phyloP scores from a whole-genome alignment of 1,140 invertebrate genomes.

The Leptestheria dahalacensis region DNA sequence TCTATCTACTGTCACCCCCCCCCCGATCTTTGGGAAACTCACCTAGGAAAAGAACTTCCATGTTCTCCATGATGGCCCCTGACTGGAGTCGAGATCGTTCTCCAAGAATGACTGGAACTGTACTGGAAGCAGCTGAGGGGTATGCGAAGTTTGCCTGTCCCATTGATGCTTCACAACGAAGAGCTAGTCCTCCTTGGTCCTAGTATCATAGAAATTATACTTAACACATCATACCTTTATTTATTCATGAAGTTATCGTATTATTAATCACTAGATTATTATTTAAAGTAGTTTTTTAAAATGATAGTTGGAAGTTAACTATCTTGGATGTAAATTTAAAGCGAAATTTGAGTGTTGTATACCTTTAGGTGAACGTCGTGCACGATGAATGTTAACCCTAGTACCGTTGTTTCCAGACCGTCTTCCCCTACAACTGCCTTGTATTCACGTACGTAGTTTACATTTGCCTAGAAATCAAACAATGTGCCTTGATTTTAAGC shows the following conservation, averaged over 20 bases:
- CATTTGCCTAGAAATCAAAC: constrained; percentile 5
- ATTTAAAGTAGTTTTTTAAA: no score
- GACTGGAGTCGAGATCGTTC: background rate
- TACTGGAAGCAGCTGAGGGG: background rate
- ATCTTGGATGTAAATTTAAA: no score
- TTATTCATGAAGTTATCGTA: no score
- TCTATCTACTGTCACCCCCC: background rate
- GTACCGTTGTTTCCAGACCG: constrained; percentile 14
- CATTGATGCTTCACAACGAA: background rate
- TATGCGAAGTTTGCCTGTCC: background rate
- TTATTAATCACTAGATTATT: no score
- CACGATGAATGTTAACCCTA: constrained; percentile 15
- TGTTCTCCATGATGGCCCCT: background rate
- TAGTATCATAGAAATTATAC: no score
- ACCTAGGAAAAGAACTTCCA: background rate
- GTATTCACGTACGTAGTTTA: constrained; percentile 14
- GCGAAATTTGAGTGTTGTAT: background rate
- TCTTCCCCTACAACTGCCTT: constrained; percentile 13
- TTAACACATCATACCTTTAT: no score
- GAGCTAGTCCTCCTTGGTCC: background rate
- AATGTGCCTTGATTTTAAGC: no score
- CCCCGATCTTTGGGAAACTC: background rate
- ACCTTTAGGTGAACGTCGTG: constrained; percentile 12
- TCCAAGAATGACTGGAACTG: background rate
- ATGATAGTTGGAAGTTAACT: no score